Base-by-base conservation (phyloP, 2,888 invertebrate species). In the Megamerina dolium region DNA sequence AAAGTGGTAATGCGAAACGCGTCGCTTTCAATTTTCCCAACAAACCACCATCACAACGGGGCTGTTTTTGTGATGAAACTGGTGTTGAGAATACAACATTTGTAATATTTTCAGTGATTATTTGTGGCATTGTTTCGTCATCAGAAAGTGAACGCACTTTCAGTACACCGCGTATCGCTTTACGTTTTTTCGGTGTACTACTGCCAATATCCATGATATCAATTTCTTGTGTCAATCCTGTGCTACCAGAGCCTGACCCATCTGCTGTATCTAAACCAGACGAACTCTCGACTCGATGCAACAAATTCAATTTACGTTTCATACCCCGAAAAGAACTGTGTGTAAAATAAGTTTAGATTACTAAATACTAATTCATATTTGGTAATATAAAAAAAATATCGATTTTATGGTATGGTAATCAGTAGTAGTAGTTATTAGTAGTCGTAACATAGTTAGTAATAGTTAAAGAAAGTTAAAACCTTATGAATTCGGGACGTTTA, bases 81-180 rank as follows among this genome's bases (percentile, higher is more conserved):
- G 88, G 88, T 3, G 88, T 88, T 5, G 87, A 87, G 59, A 87
- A 87, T 48, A 86, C 87, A 1, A 88, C 84, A 50, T 85, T 82
- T 1, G 77, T 59, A 9, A 64, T 50, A 49, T 60, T 63, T 20
- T 68, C 77, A 52, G 75, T 74, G 51, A 78, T 74, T 53, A 76
- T 73, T 54, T 79, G 74, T 50, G 77, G 77, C 57, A 77, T 73
- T 54, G 80, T 80, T 54, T 81, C 80, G 48, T 80, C 78, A 59
- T 79, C 79, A 3, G 80, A 80, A 1, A 72, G 73, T 63, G 80
- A 80, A 53, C 80, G 77, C 51, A 80, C 76, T 64, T 81, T 81
- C 13, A 81, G 61, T 3, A 80, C 81, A 18, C 80, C 77, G 54
- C 78, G 77, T 17, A 66, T 76, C 74, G 75, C 73, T 70, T 77